These are phyloP conservation scores for Neodiprion virginianus DNA, from an alignment of 1,140 invertebrate genomes.

Conservation along the genomic window DNA sequence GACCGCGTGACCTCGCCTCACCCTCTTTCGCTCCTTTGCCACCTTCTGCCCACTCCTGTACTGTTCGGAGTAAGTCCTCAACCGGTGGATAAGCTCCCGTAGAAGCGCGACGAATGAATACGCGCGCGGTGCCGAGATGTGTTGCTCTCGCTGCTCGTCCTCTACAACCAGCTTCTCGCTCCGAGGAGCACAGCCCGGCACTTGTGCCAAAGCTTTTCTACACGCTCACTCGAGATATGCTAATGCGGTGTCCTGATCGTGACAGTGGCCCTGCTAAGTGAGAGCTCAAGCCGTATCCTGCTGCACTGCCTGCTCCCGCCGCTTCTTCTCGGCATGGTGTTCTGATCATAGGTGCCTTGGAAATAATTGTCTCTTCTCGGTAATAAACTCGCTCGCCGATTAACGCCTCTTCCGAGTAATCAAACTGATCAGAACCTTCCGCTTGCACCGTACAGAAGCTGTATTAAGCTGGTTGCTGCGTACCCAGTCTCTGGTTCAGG, in stretches of 20 bases:
- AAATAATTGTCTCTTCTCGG: slow-evolving; percentile 8
- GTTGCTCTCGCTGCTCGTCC: slow-evolving; percentile 24
- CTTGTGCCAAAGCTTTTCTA: slow-evolving; percentile 24
- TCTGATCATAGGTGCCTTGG: slow-evolving; percentile 8
- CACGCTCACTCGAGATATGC: slow-evolving; percentile 45
- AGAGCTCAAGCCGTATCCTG: slow-evolving; percentile 43
- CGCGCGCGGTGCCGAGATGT: slow-evolving; percentile 32
- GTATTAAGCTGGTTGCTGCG: no score
- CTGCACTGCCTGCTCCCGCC: slow-evolving; percentile 8
- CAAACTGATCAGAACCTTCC: background rate
- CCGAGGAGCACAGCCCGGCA: background rate
- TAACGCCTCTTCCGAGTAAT: slow-evolving; percentile 43
- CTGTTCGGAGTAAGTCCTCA: slow-evolving; percentile 37
- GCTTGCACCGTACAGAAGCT: no score
- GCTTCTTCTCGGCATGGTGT: slow-evolving; percentile 14
- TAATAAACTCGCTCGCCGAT: background rate
- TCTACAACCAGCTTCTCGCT: no score
- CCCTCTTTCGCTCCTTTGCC: no score
- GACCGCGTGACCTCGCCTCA: no score
- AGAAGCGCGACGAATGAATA: slow-evolving; percentile 34
- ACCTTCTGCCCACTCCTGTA: no score
- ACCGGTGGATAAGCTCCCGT: slow-evolving; percentile 26
- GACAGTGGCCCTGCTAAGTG: slow-evolving; percentile 44
- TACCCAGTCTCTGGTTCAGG: no score
- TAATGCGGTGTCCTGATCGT: slow-evolving; percentile 45